Evolutionary conservation across 1,140 invertebrate genomes (phyloP), one percentile per base, ranked within the genome.

Genomic region (Cotesia glomerata): DNA sequence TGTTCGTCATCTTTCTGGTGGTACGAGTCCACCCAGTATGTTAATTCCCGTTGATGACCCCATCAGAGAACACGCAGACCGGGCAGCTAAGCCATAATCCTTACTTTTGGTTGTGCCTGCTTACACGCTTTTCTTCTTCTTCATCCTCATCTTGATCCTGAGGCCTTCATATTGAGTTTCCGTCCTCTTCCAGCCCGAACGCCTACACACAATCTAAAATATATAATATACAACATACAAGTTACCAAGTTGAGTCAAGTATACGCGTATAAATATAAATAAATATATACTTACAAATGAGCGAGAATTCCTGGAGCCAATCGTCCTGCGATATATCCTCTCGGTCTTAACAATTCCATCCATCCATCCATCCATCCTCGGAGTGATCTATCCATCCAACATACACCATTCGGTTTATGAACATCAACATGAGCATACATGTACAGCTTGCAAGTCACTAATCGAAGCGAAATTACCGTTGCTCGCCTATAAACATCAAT

Each of bases 21-120:
- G 75, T 78, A 78, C 62, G 77, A 77, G 78, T 79, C 77, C 76
- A 79, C 76, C 82, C 74, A 80, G 79, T 84, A 84, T 84, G 81
- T 82, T 84, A 84, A 84, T 82, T 84, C 78, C 74, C 81, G 72
- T 79, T 84, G 81, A 84, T 84, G 81, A 82, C 80, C 80, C 82
- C 82, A 82, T 84, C 82, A 81, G 76, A 71, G 75, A 81, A 82
- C 79, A 83, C 79, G 80, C 78, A 78, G 75, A 74, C 58, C 75
- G 74, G 68, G 62, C 61, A 26, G 32, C 51, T 63, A 62, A 39
- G 39, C 18, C 35, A 45, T 11, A 45, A 45, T 45, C 39, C 39
- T 45, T 45, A 45, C 7, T 2, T 45, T 18, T 45, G 54, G 45
- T 63, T 71, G 61, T 65, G 14, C 45, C 49, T 63, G 61, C 59